Base-by-base conservation (phyloP, 2,888 invertebrate genomes). In the Epirrhoe tristata region DNA sequence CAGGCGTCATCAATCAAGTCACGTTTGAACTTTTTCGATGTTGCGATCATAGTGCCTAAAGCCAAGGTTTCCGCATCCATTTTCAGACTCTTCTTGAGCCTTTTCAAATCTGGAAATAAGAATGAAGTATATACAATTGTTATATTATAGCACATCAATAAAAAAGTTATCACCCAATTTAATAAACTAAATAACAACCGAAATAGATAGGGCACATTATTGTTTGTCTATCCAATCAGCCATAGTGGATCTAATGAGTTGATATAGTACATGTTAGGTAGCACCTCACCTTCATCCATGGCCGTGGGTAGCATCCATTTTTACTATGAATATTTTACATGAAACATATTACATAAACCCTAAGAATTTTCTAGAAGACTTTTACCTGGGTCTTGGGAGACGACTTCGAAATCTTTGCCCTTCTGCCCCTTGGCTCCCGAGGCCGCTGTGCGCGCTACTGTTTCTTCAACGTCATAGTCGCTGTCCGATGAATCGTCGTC, bases 1-100 rank as follows among this genome's bases (percentile, higher is more conserved):
- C 98, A 99, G 0, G 96, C 98, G 58, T 95, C 96, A 84, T 99
- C 99, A 8, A 97, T 94, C 8, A 99, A 91, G 83, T 99, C 99
- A 43, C 99, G 95, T 79, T 97, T 97, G 12, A 96, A 95, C 90
- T 99, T 99, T 86, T 96, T 96, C 46, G 99, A 98, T 63, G 97
- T 96, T 6, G 98, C 96, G 93, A 99, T 95, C 90, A 98, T 94
- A 0, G 98, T 96, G 1, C 99, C 99, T 43, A 99, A 89, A 0
- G 99, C 99, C 72, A 99, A 90, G 65, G 98, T 98, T 85, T 98
- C 97, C 36, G 98, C 96, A 67, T 96, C 95, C 80, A 99, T 94
- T 81, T 97, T 97, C 53, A 96, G 89, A 71, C 95, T 95, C 77
- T 95, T 95, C 67, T 92, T 94, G 48, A 94, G 76, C 50, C 85